Base-by-base conservation (phyloP, 2,888 invertebrate genomes). In the Galerucella nymphaeae region DNA sequence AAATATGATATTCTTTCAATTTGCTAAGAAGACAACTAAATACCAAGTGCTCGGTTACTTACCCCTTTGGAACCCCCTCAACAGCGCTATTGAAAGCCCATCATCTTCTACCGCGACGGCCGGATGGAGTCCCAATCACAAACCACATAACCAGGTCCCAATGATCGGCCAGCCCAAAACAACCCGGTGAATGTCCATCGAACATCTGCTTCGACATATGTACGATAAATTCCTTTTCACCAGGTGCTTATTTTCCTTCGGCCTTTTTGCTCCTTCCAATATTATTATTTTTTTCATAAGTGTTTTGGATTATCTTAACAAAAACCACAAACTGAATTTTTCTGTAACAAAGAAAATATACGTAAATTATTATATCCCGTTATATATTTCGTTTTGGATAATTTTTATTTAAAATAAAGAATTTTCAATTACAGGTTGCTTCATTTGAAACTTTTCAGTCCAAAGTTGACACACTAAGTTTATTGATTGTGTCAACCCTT, bases 131-230 rank as follows among this genome's bases (percentile, higher is more conserved):
- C 69, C 59, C 59, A 59, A 59, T 59, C n/a, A n/a, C n/a, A n/a
- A n/a, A n/a, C n/a, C n/a, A n/a, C n/a, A n/a, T n/a, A n/a, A n/a
- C n/a, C n/a, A n/a, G n/a, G 69, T 42, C 69, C 59, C 59, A 59
- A 59, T 59, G 30, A 59, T 59, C 59, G 74, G 67, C 61, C 57
- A 61, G 71, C 42, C 61, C 38, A 69, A 71, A 64, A 55, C 50
- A 75, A 66, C 66, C 69, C 65, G 66, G 66, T 66, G 72, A 70
- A 72, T 74, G 80, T 81, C 79, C 80, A 77, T 68, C 74, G 68
- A 78, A 80, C 82, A 82, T 78, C 81, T 82, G 81, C 79, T 75
- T 68, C 80, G 80, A 82, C 82, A 81, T 82, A 80, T 82, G 80
- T 76, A 72, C 74, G 45, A 71, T 67, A 77, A 80, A 81, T 82